These are phyloP conservation scores for Lepisosteus osseus DNA, from an alignment of 2,113 vertebrate genomes.

Conservation along the genomic window DNA sequence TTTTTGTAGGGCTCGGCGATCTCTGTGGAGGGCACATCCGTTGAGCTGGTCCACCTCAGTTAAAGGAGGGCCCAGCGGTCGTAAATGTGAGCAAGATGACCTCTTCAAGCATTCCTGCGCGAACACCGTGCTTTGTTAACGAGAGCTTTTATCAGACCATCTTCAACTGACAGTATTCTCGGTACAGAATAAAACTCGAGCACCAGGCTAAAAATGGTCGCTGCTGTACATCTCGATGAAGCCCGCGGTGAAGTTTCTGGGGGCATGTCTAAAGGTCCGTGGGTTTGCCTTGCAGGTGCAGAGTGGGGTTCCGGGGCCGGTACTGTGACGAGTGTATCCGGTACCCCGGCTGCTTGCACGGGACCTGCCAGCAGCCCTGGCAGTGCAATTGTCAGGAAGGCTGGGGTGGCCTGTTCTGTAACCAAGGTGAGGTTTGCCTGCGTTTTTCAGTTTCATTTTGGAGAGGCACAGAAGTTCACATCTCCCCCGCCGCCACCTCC, in stretches of 20 bases:
- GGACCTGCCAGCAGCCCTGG: slow-evolving; percentile 97
- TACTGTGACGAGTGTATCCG: slow-evolving; percentile 97
- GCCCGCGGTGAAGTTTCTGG: background rate
- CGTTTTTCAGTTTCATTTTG: too few species aligned
- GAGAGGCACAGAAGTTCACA: too few species aligned
- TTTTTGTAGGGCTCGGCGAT: slow-evolving; percentile 31
- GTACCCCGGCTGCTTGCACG: slow-evolving; percentile 95
- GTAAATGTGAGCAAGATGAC: too few species aligned
- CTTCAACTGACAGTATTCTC: too few species aligned
- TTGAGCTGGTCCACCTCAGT: too few species aligned
- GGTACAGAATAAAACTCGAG: too few species aligned
- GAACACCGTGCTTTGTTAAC: too few species aligned
- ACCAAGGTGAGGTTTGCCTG: slow-evolving; percentile 80
- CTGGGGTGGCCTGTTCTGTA: slow-evolving; percentile 98
- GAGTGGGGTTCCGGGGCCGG: slow-evolving; percentile 94
- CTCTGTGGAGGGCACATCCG: background rate
- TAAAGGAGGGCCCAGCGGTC: too few species aligned
- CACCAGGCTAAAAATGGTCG: too few species aligned
- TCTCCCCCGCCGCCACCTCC: too few species aligned
- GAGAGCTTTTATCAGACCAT: too few species aligned
- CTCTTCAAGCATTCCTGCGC: too few species aligned
- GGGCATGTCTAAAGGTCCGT: background rate
- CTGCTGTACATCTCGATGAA: background rate
- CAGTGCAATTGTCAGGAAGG: slow-evolving; percentile 98
- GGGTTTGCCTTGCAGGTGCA: slow-evolving; percentile 71